phyloP scores from a whole-genome alignment of 1,140 invertebrate genomes.

The Leptoteleia sp. region DNA sequence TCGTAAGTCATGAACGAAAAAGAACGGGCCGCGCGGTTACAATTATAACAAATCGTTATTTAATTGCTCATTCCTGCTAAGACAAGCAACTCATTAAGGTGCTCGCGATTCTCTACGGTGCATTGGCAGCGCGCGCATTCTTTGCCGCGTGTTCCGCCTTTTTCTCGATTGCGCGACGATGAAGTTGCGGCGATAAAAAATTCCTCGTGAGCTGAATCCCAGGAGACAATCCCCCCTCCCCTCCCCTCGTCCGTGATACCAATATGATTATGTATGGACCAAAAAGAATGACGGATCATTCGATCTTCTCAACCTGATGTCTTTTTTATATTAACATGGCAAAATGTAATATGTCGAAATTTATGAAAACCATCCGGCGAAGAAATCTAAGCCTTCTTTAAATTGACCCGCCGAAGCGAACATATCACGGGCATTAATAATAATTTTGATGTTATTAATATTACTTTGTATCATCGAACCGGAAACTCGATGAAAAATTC shows the following conservation, averaged over 20 bases:
- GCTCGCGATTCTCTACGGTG: constrained; percentile 55
- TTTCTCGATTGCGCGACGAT: constrained; percentile 49
- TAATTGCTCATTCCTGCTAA: constrained; percentile 63
- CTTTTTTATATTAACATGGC: no score
- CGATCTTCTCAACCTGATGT: no score
- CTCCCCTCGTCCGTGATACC: constrained; percentile 14
- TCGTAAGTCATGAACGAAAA: constrained; percentile 12
- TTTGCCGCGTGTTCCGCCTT: constrained; percentile 60
- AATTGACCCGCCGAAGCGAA: no score
- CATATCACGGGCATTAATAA: no score
- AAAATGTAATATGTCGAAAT: no score
- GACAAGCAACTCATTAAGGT: constrained; percentile 62
- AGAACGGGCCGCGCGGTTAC: constrained; percentile 50
- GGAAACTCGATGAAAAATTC: no score
- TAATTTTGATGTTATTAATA: no score
- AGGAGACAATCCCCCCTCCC: constrained; percentile 32
- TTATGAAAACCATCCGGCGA: no score
- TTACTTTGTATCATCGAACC: no score
- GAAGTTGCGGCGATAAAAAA: constrained; percentile 41
- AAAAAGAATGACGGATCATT: no score
- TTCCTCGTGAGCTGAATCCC: constrained; percentile 31
- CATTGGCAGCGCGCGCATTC: constrained; percentile 49
- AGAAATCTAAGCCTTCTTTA: no score
- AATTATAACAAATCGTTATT: constrained; percentile 66
- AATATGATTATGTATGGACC: no score